A percentile compares a stretch with the other conserved stretches of the same genome.
These are phyloP conservation scores for Drosophila silvestris DNA, from an alignment of 2,888 invertebrate genomes.

Conservation along the genomic window DNA sequence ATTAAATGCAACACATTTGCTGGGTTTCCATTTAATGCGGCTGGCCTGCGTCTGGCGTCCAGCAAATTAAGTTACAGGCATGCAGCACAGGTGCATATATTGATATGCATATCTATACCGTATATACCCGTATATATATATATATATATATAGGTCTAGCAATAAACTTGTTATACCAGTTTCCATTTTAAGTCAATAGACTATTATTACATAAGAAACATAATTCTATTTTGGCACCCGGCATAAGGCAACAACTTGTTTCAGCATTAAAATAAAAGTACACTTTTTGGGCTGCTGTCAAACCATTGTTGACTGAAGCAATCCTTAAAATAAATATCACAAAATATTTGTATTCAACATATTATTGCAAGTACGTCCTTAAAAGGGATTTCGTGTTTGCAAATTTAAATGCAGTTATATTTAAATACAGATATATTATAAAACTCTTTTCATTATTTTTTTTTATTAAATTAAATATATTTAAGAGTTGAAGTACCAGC, in stretches of 20 bases:
- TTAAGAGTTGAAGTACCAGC: neutral
- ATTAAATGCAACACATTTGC: slow-evolving; percentile 49
- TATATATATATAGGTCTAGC: neutral
- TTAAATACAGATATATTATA: no score
- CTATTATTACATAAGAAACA: neutral
- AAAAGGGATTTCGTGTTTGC: neutral
- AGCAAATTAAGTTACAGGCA: slow-evolving; percentile 61
- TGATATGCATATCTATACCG: neutral
- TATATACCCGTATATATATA: neutral
- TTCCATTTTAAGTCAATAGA: no score
- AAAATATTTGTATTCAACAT: neutral
- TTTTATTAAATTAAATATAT: no score
- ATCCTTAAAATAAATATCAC: neutral
- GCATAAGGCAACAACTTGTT: no score
- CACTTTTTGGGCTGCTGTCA: neutral
- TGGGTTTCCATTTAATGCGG: slow-evolving; percentile 4
- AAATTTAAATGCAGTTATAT: neutral
- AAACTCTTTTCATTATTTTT: no score
- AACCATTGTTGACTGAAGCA: neutral
- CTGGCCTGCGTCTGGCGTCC: slow-evolving; percentile 5
- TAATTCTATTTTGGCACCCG: neutral
- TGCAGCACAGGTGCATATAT: neutral
- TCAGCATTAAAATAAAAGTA: neutral
- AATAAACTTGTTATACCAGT: neutral
- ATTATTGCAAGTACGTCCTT: no score